Evolutionary conservation across 2,797 vertebrate species (phyloP).

Genomic region (Etheostoma nigrum): DNA sequence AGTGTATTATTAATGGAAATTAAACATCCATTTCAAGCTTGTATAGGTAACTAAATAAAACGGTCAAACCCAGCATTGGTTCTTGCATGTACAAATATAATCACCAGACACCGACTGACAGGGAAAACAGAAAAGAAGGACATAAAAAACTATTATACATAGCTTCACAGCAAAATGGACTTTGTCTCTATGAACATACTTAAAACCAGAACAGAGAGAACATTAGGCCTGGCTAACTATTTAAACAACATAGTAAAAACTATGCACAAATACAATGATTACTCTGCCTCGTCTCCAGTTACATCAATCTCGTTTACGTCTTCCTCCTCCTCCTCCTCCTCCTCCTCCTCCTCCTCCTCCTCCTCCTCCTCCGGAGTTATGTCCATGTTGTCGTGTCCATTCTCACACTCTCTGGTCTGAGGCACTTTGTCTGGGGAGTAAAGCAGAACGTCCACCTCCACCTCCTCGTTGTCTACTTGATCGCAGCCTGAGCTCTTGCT

Average conservation of each 20-base stretch:
- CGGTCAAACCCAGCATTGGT: background rate
- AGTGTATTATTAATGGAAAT: conserved; percentile 11
- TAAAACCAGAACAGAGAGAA: conserved; percentile 34
- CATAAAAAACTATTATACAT: background rate
- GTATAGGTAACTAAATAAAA: conserved; percentile 23
- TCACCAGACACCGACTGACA: background rate
- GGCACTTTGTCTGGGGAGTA: conserved; percentile 51
- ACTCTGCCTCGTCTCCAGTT: conserved; percentile 74
- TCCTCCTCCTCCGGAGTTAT: conserved; percentile 62
- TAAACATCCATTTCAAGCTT: conserved; percentile 18
- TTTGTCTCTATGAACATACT: conserved; percentile 27
- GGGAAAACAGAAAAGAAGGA: conserved; percentile 7
- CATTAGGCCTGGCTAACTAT: background rate
- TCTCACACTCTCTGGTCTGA: conserved; percentile 5
- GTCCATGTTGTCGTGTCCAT: background rate
- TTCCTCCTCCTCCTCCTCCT: conserved; percentile 66
- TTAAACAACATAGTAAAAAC: conserved; percentile 31
- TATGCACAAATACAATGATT: background rate
- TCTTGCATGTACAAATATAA: background rate
- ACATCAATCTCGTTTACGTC: conserved; percentile 77
- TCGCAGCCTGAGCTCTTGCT: conserved; percentile 6
- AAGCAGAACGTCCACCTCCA: conserved; percentile 75
- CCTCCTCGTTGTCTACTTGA: conserved; percentile 54
- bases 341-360: conserved; percentile 65
- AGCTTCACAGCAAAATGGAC: background rate